phyloP scores from a whole-genome alignment of 2,113 vertebrate species.

The Psephotus haematonotus region DNA sequence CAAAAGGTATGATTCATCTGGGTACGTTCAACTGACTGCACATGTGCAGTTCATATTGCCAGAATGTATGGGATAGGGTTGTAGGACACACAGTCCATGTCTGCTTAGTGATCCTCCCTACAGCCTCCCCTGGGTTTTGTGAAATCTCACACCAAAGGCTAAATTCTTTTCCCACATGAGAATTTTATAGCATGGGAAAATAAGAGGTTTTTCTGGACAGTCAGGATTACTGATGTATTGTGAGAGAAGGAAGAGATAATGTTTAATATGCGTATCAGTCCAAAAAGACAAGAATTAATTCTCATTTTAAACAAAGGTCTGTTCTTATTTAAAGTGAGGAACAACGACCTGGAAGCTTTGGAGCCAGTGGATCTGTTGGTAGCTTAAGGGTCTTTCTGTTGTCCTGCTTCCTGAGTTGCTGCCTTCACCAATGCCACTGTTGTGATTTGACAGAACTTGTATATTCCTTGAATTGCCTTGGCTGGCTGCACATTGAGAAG shows the following conservation, averaged over 20 bases:
- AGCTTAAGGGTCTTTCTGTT: not conserved
- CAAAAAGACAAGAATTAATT: not conserved
- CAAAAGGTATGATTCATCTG: not conserved
- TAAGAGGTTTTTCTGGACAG: not conserved
- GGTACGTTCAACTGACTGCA: not conserved
- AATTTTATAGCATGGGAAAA: not conserved
- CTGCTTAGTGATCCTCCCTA: not conserved
- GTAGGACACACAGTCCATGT: not conserved
- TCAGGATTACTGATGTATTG: not conserved
- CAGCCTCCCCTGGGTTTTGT: not conserved
- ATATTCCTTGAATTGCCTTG: not conserved
- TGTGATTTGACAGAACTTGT: not conserved
- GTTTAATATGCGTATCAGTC: not conserved
- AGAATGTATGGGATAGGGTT: not conserved
- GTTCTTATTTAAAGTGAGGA: not conserved
- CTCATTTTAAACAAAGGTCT: not conserved
- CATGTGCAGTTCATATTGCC: accelerated
- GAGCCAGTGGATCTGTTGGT: not conserved
- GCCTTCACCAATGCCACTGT: not conserved
- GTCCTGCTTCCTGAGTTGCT: not conserved
- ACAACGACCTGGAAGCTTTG: not conserved
- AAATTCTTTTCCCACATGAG: not conserved
- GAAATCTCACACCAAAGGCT: not conserved
- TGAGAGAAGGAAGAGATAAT: not conserved
- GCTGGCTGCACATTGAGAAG: not conserved